Evolutionary conservation across 2,888 invertebrate genomes (phyloP).

Genomic region (Eupithecia inturbata): DNA sequence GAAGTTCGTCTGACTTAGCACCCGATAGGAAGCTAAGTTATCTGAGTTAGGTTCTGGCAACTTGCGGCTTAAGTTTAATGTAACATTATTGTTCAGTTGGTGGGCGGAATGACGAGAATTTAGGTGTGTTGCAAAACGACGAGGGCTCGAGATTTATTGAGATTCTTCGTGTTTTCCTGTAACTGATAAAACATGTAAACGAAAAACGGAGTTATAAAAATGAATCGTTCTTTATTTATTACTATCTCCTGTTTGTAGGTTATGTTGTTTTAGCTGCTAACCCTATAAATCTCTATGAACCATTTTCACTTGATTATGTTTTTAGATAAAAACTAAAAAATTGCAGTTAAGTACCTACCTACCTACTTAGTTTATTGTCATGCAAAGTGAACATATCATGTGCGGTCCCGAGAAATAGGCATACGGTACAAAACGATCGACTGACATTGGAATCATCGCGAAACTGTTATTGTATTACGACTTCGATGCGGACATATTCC

Average conservation of each 20-base stretch:
- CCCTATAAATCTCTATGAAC: not conserved
- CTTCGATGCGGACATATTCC: too few relatives aligned
- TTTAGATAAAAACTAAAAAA: not conserved
- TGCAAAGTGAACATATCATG: too few relatives aligned
- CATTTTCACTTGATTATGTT: not conserved
- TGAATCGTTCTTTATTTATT: not conserved
- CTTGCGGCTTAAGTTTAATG: constrained; percentile 71
- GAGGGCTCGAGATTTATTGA: not conserved
- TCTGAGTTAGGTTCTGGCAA: constrained; percentile 69
- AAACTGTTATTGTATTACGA: too few relatives aligned
- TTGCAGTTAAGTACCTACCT: not conserved
- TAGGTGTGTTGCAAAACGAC: constrained; percentile 10
- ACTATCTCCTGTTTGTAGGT: not conserved
- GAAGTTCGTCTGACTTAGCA: constrained; percentile 75
- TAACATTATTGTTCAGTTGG: constrained; percentile 68
- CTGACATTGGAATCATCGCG: too few relatives aligned
- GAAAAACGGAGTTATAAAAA: not conserved
- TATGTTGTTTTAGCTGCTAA: not conserved
- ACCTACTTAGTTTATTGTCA: not conserved
- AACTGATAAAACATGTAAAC: not conserved
- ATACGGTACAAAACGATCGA: too few relatives aligned
- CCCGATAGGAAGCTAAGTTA: constrained; percentile 75
- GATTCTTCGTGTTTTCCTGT: not conserved
- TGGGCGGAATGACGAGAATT: constrained; percentile 1
- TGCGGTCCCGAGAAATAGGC: too few relatives aligned